Evolutionary conservation across 2,113 vertebrate genomes (phyloP).

Genomic region (Orycteropus afer): DNA sequence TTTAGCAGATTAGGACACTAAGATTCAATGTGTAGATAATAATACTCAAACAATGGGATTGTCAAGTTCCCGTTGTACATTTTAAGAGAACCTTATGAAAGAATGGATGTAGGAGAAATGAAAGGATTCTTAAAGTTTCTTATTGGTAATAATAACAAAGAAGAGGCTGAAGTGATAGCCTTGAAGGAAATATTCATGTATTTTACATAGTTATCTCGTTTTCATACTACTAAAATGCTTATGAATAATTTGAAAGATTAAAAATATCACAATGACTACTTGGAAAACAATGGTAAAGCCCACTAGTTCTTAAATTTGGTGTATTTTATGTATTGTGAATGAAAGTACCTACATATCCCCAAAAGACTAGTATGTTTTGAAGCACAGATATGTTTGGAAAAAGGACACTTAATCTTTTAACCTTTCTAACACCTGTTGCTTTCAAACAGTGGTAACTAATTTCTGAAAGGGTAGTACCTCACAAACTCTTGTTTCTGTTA

Average conservation of each 20-base stretch:
- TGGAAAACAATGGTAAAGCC: neutral
- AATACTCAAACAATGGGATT: neutral
- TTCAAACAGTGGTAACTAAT: conserved; percentile 9
- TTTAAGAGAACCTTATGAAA: neutral
- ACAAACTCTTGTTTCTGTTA: neutral
- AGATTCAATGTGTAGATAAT: neutral
- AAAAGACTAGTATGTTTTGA: conserved; percentile 5
- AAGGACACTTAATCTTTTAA: neutral
- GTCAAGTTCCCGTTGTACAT: neutral
- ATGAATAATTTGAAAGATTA: neutral
- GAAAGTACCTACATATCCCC: conserved; percentile 16
- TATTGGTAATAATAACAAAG: neutral
- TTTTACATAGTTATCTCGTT: conserved; percentile 1
- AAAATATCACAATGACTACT: neutral
- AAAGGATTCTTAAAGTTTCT: conserved; percentile 9
- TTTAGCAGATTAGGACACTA: neutral
- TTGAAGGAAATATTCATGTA: neutral
- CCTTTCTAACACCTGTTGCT: conserved; percentile 63
- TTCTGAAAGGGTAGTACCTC: neutral
- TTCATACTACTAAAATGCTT: neutral
- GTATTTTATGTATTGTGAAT: conserved; percentile 21
- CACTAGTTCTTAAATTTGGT: neutral
- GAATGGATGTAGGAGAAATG: neutral
- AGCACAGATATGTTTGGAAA: neutral
- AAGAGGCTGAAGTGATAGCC: neutral